phyloP scores from a whole-genome alignment of 30 jellyfish, hydroid and myxozoan species.

The Mastigias papua region DNA sequence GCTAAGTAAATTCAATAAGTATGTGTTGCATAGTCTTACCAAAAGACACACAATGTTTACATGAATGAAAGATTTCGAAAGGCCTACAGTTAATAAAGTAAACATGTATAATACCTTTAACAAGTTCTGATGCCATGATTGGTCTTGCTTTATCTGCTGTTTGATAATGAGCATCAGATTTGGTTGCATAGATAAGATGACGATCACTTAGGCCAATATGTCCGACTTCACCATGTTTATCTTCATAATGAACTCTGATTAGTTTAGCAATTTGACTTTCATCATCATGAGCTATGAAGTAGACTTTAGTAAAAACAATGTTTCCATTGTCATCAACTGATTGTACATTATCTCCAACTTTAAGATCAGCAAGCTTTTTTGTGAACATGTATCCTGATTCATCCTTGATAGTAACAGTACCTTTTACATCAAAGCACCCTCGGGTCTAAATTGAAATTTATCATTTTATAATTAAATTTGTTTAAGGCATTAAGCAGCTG shows the following conservation, averaged over 20 bases:
- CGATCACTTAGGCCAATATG: slow-evolving; percentile 60
- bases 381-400: slow-evolving; percentile 1
- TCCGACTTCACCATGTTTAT: neutral
- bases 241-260: slow-evolving; percentile 29
- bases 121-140: slow-evolving; percentile 38
- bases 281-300: slow-evolving; percentile 63
- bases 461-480: neutral
- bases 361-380: slow-evolving; percentile 22
- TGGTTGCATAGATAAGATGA: slow-evolving; percentile 66
- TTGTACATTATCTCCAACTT: slow-evolving; percentile 61
- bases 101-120: slow-evolving; percentile 2
- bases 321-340: slow-evolving; percentile 61
- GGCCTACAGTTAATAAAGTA: neutral
- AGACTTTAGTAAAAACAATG: slow-evolving; percentile 35
- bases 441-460: neutral
- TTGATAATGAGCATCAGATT: slow-evolving; percentile 11
- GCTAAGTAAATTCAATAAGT: too few relatives aligned
- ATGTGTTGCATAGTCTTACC: too few relatives aligned
- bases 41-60: neutral
- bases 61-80: neutral
- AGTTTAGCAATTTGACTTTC: slow-evolving; percentile 8
- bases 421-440: slow-evolving; percentile 52
- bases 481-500: too few relatives aligned
- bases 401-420: slow-evolving; percentile 2
- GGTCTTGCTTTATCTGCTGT: slow-evolving; percentile 41